These are phyloP conservation scores for Elephas maximus DNA, from an alignment of 2,113 vertebrate genomes.

Conservation along the genomic window DNA sequence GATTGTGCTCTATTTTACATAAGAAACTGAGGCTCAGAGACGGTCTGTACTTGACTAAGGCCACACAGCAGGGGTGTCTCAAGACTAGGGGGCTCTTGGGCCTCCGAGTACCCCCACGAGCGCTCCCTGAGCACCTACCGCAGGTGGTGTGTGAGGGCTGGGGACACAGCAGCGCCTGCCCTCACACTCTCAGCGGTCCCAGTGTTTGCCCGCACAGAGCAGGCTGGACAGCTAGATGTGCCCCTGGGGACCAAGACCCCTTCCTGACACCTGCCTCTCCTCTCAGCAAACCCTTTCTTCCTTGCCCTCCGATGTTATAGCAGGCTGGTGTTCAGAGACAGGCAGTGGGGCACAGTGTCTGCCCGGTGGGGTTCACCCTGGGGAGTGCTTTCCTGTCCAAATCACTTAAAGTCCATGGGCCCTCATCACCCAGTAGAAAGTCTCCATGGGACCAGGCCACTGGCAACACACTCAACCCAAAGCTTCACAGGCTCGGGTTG, in stretches of 20 bases:
- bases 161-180: not conserved
- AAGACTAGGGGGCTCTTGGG: not conserved
- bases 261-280: not conserved
- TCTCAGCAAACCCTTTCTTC: not conserved
- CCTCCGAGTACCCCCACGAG: not conserved
- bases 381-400: not conserved
- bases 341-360: not conserved
- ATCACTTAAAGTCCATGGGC: not conserved
- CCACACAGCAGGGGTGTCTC: not conserved
- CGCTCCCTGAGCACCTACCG: not conserved
- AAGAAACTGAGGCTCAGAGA: not conserved
- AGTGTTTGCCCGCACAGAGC: not conserved
- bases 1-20: not conserved
- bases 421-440: not conserved
- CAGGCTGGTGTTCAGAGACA: not conserved
- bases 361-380: fast-evolving
- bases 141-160: not conserved
- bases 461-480: not conserved
- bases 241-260: not conserved
- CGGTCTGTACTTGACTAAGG: not conserved
- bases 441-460: not conserved
- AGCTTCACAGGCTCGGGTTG: not conserved
- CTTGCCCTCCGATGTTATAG: not conserved
- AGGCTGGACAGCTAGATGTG: not conserved
- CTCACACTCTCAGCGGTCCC: not conserved